Percentiles rank a stretch among this genome's conserved stretches.
Evolutionary conservation across 2,888 invertebrate species (phyloP).

Genomic region (Cerastis rubricosa): DNA sequence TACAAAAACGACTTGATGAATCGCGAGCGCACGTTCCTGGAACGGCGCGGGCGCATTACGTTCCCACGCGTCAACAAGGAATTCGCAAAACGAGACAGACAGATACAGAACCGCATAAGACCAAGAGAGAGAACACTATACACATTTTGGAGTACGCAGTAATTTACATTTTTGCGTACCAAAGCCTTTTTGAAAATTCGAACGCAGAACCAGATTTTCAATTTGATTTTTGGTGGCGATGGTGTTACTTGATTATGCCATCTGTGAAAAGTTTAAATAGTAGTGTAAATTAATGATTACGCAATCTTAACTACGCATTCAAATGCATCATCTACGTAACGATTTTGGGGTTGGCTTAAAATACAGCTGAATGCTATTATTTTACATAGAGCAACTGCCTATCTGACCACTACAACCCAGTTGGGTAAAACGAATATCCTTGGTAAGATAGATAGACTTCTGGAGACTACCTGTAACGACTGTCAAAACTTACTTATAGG

Average conservation of each 20-base stretch:
- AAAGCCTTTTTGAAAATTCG: slow-evolving; percentile 40
- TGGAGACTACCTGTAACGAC: background rate
- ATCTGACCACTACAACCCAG: background rate
- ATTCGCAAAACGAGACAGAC: slow-evolving; percentile 72
- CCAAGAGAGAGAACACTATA: slow-evolving; percentile 33
- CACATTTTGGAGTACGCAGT: slow-evolving; percentile 60
- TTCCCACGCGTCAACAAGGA: slow-evolving; percentile 86
- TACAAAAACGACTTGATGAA: slow-evolving; percentile 83
- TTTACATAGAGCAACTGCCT: background rate
- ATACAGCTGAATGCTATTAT: background rate
- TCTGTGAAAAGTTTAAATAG: background rate
- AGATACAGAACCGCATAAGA: slow-evolving; percentile 69
- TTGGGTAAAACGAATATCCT: background rate
- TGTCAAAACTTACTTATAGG: background rate
- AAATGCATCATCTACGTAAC: background rate
- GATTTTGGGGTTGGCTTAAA: too few species aligned
- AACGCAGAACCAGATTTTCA: slow-evolving; percentile 18
- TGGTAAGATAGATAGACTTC: background rate
- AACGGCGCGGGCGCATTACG: slow-evolving; percentile 81
- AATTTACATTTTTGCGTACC: slow-evolving; percentile 78
- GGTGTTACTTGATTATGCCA: background rate
- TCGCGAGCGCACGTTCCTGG: slow-evolving; percentile 85
- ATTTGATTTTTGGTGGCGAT: slow-evolving; percentile 3
- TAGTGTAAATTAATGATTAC: background rate
- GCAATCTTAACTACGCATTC: background rate